phyloP scores from a whole-genome alignment of 1,140 invertebrate species.

The Philopotamus ludificatus region DNA sequence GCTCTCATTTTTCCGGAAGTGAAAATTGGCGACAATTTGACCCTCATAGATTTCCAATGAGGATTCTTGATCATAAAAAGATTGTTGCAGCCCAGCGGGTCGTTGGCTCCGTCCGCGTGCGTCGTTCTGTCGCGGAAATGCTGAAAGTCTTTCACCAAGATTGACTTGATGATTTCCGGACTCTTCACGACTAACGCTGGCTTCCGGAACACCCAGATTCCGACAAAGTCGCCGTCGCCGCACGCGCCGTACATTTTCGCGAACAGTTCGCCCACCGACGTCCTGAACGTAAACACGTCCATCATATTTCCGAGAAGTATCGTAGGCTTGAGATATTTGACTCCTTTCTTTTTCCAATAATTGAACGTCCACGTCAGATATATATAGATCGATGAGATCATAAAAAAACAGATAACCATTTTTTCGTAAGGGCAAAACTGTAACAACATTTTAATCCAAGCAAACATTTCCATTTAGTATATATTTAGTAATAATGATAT shows the following conservation, averaged over 20 bases:
- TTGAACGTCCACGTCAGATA: slow-evolving; percentile 47
- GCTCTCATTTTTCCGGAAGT: slow-evolving; percentile 52
- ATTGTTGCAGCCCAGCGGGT: slow-evolving; percentile 53
- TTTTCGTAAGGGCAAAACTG: no score
- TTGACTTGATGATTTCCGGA: slow-evolving; percentile 52
- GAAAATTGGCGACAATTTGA: slow-evolving; percentile 53
- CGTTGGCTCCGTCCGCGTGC: slow-evolving; percentile 52
- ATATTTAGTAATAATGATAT: no score
- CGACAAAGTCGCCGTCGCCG: slow-evolving; percentile 48
- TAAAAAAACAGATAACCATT: no score
- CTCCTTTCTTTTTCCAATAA: slow-evolving; percentile 48
- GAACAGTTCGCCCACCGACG: slow-evolving; percentile 45
- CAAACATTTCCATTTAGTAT: no score
- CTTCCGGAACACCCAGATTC: slow-evolving; percentile 49
- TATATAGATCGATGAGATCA: no score
- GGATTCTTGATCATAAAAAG: slow-evolving; percentile 51
- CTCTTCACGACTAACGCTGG: slow-evolving; percentile 52
- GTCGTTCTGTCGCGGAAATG: slow-evolving; percentile 51
- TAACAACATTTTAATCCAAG: no score
- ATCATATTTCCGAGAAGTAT: slow-evolving; percentile 53
- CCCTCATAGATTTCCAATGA: slow-evolving; percentile 51
- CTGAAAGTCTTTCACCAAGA: slow-evolving; percentile 56
- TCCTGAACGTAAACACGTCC: slow-evolving; percentile 46
- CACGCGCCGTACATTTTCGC: slow-evolving; percentile 46
- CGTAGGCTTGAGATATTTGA: slow-evolving; percentile 47